A percentile compares a stretch with the other conserved stretches of the same genome.
These are phyloP conservation scores for Matsumyia berberina DNA, from an alignment of 2,888 invertebrate genomes.

Conservation along the genomic window DNA sequence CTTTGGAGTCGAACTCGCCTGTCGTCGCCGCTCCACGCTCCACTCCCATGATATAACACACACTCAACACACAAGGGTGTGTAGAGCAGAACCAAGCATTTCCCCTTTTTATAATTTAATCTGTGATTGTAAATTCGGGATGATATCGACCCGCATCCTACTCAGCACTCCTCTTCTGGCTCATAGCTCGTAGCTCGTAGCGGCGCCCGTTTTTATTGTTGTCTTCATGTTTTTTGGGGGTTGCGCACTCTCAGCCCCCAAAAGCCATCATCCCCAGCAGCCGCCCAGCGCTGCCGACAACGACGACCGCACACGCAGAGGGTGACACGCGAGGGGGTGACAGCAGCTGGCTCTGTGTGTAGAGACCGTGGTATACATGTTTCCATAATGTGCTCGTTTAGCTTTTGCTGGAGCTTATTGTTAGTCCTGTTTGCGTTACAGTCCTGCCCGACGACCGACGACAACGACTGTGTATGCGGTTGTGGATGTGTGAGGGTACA, in stretches of 20 bases:
- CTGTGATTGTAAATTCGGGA: constrained; percentile 63
- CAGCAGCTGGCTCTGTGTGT: constrained; percentile 26
- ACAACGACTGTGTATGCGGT: constrained; percentile 31
- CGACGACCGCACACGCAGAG: constrained; percentile 42
- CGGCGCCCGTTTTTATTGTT: constrained; percentile 68
- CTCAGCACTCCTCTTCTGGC: constrained; percentile 41
- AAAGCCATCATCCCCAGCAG: constrained; percentile 14
- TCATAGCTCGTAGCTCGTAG: constrained; percentile 39
- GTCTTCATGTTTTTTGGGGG: constrained; percentile 41
- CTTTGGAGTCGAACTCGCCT: constrained; percentile 51
- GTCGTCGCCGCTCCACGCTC: constrained; percentile 43
- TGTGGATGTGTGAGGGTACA: constrained; percentile 59
- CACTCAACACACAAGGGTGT: constrained; percentile 64
- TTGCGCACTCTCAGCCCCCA: constrained; percentile 57
- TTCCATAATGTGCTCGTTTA: constrained; percentile 56
- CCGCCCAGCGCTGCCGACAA: constrained; percentile 21
- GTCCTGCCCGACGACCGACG: constrained; percentile 35
- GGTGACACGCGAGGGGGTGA: constrained; percentile 19
- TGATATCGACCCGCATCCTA: constrained; percentile 61
- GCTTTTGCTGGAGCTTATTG: constrained; percentile 59
- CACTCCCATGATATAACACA: constrained; percentile 65
- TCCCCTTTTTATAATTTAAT: constrained; percentile 74
- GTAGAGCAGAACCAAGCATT: constrained; percentile 38
- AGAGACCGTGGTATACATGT: constrained; percentile 30
- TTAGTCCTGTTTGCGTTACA: constrained; percentile 58